Evolutionary conservation across 1,140 invertebrate species (phyloP), one percentile per base, ranked within the genome.

Genomic region (Antheraea mylitta): DNA sequence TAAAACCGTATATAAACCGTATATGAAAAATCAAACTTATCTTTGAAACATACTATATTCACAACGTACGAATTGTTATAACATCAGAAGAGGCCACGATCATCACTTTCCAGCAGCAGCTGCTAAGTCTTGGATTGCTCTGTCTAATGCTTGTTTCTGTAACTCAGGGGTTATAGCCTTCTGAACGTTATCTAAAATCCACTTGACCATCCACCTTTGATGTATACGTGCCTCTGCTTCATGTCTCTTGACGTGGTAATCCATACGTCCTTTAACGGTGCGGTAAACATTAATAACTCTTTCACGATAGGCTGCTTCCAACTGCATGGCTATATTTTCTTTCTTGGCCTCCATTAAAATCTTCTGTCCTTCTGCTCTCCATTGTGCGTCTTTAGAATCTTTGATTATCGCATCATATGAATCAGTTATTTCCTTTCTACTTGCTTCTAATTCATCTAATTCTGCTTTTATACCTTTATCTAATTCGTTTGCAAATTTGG

Each of bases 241-340:
- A n/a, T 80, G 68, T 22, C 71, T 68, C 53, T 84, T 86, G 0
- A 83, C 76, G 58, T 90, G 88, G 65, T 89, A 91, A 19, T 91
- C 86, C 73, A 91, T 73, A 0, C 86, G 80, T 9, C 77, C 76
- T 60, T 78, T 85, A 0, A 89, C 79, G 8, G 61, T 71, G 22
- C 65, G 75, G 58, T 81, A 86, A 0, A 87, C 81, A 0, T 71
- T 72, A 85, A 87, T 89, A 18, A 70, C 58, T 62, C 89, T 79
- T 81, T 96, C 93, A 69, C 98, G 93, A 88, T 98, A 99, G 16
- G 93, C 94, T 69, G 97, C 96, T 94, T 99, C 98, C 60, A 99
- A 89, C 89, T 99, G 98, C 76, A 99, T 94, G 18, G 94, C 94
- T 68, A 99, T 94, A 92, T 98, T 98, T 90, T 99, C 98, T 82